These are phyloP conservation scores for Schizopygopsis malacanthus DNA, from an alignment of 2,797 vertebrate species.

Conservation along the genomic window DNA sequence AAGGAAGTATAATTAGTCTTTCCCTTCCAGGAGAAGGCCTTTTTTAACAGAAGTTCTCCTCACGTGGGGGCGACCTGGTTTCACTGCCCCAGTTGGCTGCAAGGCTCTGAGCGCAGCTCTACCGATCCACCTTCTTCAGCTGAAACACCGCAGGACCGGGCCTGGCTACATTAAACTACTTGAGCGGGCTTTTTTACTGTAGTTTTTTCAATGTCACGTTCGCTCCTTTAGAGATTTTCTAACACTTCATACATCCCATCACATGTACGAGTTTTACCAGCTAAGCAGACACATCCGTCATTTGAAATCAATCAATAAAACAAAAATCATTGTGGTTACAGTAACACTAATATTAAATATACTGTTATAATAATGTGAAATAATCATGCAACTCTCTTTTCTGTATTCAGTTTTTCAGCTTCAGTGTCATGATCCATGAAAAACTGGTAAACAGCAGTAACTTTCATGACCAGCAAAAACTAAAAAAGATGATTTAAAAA, in stretches of 20 bases:
- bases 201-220: not conserved
- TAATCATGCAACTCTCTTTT: not conserved
- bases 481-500: not conserved
- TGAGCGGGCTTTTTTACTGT: not conserved
- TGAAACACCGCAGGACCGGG: constrained; percentile 4
- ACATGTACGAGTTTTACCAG: not conserved
- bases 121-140: constrained; percentile 15
- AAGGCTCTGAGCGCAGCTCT: constrained; percentile 24
- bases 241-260: not conserved
- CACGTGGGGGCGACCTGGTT: constrained; percentile 80
- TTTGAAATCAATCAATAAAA: not conserved
- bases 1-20: constrained; percentile 79
- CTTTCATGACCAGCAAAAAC: not conserved
- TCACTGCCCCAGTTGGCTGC: constrained; percentile 75
- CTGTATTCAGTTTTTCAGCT: not conserved
- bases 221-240: not conserved
- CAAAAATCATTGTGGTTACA: not conserved
- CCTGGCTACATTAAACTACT: not conserved
- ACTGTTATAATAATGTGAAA: not conserved
- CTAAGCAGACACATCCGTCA: not conserved
- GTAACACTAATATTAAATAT: not conserved
- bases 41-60: constrained; percentile 71
- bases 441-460: not conserved
- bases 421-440: not conserved
- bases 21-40: constrained; percentile 76